phyloP scores from a whole-genome alignment of 2,888 invertebrate species.

The Nezara viridula region DNA sequence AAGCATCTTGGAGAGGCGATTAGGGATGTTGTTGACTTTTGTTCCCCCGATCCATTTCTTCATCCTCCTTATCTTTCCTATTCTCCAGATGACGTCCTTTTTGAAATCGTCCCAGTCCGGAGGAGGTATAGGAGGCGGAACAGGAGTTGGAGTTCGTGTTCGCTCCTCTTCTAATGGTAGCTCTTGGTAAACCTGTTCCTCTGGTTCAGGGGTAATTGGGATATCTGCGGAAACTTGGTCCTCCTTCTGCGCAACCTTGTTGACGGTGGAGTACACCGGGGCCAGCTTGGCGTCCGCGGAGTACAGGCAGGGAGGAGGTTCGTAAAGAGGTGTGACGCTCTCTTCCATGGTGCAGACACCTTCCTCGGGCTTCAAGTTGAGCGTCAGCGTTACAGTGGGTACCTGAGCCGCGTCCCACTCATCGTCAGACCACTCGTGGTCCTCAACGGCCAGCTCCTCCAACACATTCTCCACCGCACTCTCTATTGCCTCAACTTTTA shows the following conservation, averaged over 20 bases:
- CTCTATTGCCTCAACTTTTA: neutral
- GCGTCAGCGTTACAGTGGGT: slow-evolving; percentile 51
- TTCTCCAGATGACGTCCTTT: slow-evolving; percentile 51
- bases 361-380: slow-evolving; percentile 36
- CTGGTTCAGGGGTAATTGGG: neutral
- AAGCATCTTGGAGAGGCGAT: slow-evolving; percentile 55
- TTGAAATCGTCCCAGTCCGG: slow-evolving; percentile 53
- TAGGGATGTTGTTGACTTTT: slow-evolving; percentile 48
- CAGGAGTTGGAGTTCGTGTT: neutral
- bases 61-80: slow-evolving; percentile 49
- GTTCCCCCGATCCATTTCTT: slow-evolving; percentile 54
- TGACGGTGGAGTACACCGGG: slow-evolving; percentile 62
- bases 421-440: slow-evolving; percentile 53
- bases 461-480: neutral
- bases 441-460: neutral
- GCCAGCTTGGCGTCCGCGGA: slow-evolving; percentile 57
- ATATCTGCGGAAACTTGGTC: neutral
- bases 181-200: slow-evolving; percentile 26
- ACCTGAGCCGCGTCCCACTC: slow-evolving; percentile 51
- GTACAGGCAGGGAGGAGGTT: slow-evolving; percentile 47
- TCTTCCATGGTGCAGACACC: slow-evolving; percentile 52
- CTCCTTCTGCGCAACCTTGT: slow-evolving; percentile 42
- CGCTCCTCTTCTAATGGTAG: neutral
- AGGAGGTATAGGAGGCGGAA: slow-evolving; percentile 51
- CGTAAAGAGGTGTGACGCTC: slow-evolving; percentile 60